These are phyloP conservation scores for Delichon dasypus DNA, from an alignment of 2,797 vertebrate genomes.

Conservation along the genomic window DNA sequence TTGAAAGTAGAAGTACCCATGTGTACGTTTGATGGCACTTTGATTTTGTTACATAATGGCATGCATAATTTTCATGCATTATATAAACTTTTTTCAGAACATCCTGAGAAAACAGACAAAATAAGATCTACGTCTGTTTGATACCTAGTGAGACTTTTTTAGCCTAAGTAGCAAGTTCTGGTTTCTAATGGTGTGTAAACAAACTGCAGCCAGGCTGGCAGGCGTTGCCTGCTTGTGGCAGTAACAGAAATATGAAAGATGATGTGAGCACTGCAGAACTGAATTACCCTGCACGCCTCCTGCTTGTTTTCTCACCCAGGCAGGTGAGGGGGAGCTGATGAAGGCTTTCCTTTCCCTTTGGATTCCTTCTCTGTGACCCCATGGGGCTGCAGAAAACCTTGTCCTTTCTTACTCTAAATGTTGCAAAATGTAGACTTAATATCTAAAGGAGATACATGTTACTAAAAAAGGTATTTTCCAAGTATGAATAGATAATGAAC, in stretches of 20 bases:
- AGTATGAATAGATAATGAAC: background rate
- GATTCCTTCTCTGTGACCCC: background rate
- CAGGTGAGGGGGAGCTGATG: background rate
- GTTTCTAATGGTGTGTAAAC: background rate
- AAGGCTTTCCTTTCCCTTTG: background rate
- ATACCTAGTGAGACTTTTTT: background rate
- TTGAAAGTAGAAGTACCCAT: background rate
- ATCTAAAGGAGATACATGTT: background rate
- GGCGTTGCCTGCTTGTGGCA: background rate
- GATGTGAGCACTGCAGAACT: background rate
- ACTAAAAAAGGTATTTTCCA: background rate
- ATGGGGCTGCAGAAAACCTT: background rate
- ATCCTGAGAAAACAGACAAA: background rate
- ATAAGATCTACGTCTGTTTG: background rate
- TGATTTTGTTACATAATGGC: background rate
- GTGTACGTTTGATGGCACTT: background rate
- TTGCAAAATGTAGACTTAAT: background rate
- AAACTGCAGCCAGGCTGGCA: constrained; percentile 5
- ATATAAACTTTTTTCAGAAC: background rate
- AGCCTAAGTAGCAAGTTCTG: background rate
- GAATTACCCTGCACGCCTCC: background rate
- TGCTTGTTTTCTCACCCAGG: background rate
- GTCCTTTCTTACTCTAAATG: background rate
- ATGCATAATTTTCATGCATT: background rate
- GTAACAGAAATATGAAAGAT: background rate